phyloP scores from a whole-genome alignment of 1,140 invertebrate genomes.

The Zelostemma sp. region DNA sequence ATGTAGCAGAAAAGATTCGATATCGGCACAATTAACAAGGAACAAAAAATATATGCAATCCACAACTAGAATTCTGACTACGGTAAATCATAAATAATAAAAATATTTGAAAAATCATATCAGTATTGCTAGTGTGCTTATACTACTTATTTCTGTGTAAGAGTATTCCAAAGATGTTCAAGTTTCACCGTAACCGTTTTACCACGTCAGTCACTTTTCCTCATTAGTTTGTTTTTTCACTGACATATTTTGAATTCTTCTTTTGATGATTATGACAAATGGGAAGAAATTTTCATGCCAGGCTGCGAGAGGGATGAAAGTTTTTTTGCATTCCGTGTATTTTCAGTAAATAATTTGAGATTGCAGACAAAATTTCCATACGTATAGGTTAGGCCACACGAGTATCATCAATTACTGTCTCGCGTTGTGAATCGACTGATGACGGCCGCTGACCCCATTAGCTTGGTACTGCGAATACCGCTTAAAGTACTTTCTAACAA shows the following conservation, averaged over 20 bases:
- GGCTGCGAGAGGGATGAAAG: not conserved
- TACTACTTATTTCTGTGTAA: no score
- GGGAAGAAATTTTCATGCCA: not conserved
- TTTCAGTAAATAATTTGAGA: not conserved
- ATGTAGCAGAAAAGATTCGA: no score
- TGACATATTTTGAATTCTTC: not conserved
- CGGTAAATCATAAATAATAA: no score
- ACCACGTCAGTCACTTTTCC: no score
- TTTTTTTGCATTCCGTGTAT: not conserved
- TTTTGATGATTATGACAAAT: not conserved
- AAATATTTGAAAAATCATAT: no score
- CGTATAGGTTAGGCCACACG: slow-evolving; percentile 22
- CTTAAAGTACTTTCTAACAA: slow-evolving; percentile 3
- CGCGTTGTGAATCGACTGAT: slow-evolving; percentile 34
- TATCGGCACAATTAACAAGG: no score
- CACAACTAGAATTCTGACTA: no score
- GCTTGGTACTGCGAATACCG: slow-evolving; percentile 25
- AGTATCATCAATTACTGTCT: slow-evolving; percentile 43
- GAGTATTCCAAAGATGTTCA: no score
- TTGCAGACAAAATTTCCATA: slow-evolving; percentile 7
- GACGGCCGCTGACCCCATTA: slow-evolving; percentile 18
- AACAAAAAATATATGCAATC: no score
- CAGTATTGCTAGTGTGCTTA: no score
- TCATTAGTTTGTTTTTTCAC: no score
- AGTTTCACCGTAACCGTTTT: no score